Base-by-base conservation (phyloP, 2,888 invertebrate species). In the Boloria euphrosyne region DNA sequence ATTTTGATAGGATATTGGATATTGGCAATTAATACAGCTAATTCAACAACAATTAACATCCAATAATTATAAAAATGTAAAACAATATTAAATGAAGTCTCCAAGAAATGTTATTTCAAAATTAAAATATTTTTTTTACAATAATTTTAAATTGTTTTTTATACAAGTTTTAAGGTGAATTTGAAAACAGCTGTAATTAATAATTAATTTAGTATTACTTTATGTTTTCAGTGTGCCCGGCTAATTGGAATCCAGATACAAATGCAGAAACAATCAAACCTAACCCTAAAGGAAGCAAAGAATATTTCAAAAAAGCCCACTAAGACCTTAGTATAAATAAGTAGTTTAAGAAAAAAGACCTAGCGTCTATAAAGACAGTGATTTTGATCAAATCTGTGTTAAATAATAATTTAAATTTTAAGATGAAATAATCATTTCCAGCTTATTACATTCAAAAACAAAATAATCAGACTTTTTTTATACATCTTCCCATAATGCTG, bases 241-340 rank as follows among this genome's bases (percentile, higher is more conserved):
- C 98, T 4, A 97, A 98, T 80, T 99, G 98, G 98, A 95, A 96
- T 76, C 97, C 97, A 2, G 95, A 97, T 0, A 93, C 93, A 3
- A 95, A 95, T 67, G 93, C 95, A 0, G 95, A 95, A 73, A 98
- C 98, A 0, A 99, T 99, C 78, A 98, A 98, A 83, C 98, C 98
- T 0, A 95, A 95, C 84, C 97, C 97, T 0, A 93, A 94, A 71
- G 96, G 94, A 38, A 97, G 98, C 74, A 96, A 97, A 82, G 95
- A 97, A 81, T 99, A 98, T 88, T 99, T 98, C 85, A 90, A 94
- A 73, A 95, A 95, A 66, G 83, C 86, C 0, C 86, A 90, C 73
- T 89, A 79, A 79, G 0, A 62, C n/a, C 17, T 14, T 43, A 13
- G 14, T 13, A 18, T 10, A 10, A 4, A 16, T 43, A 31, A 31